These are phyloP conservation scores for Drosophila dives DNA, from an alignment of 2,888 invertebrate species.

Conservation along the genomic window DNA sequence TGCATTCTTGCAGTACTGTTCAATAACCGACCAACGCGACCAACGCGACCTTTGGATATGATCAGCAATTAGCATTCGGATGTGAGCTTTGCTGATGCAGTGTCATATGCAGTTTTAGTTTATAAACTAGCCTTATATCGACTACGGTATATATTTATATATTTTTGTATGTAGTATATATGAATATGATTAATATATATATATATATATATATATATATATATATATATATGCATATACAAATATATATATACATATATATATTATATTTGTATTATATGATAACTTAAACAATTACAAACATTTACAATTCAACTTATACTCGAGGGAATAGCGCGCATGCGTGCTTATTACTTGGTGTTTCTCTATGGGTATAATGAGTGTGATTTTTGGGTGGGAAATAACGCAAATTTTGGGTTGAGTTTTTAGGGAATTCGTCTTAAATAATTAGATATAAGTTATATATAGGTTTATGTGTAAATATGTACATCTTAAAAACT, in stretches of 20 bases:
- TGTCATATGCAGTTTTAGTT: slow-evolving; percentile 2
- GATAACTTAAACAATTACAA: slow-evolving; percentile 36
- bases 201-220: neutral
- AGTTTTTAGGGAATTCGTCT: neutral
- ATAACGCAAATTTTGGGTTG: neutral
- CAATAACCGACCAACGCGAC: slow-evolving; percentile 28
- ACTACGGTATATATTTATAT: slow-evolving; percentile 16
- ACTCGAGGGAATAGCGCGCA: neutral
- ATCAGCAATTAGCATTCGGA: slow-evolving; percentile 27
- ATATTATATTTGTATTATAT: slow-evolving; percentile 10
- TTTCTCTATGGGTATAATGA: neutral
- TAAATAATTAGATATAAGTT: slow-evolving; percentile 9
- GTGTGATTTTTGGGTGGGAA: neutral
- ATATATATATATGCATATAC: slow-evolving; percentile 3
- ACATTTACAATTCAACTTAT: slow-evolving; percentile 51
- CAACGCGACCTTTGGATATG: slow-evolving; percentile 38
- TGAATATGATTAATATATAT: slow-evolving; percentile 10
- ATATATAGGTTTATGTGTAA: neutral
- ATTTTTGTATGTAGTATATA: slow-evolving; percentile 15
- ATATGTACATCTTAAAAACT: slow-evolving; percentile 67
- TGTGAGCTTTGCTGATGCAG: slow-evolving; percentile 10
- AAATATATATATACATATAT: slow-evolving; percentile 9
- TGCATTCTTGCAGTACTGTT: slow-evolving; percentile 44
- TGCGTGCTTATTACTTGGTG: slow-evolving; percentile 3
- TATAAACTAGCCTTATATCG: slow-evolving; percentile 35